Evolutionary conservation across 2,797 vertebrate species (phyloP).

Genomic region (Halcyon chelicuti): DNA sequence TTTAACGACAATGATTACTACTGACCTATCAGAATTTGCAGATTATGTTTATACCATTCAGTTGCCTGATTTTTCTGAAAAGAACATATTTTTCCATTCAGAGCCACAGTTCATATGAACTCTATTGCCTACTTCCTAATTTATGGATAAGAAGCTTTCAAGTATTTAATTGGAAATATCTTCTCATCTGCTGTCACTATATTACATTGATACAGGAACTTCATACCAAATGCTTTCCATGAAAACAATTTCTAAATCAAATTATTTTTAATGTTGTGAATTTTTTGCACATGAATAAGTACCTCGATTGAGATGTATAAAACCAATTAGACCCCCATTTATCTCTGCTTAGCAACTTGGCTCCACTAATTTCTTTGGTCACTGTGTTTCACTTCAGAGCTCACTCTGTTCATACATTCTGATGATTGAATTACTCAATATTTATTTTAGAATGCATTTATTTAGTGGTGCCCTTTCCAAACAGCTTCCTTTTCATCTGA

Average conservation of each 20-base stretch:
- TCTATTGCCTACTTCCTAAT: constrained; percentile 41
- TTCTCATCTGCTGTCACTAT: constrained; percentile 33
- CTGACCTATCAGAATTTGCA: not conserved
- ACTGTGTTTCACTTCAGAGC: not conserved
- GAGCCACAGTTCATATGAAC: not conserved
- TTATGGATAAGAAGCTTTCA: constrained; percentile 50
- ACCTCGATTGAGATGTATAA: constrained; percentile 65
- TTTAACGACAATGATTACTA: not conserved
- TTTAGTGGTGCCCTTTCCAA: constrained; percentile 5
- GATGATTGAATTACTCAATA: constrained; percentile 35
- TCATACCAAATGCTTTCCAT: constrained; percentile 36
- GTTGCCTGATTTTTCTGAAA: not conserved
- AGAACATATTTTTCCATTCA: not conserved
- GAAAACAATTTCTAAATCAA: constrained; percentile 73
- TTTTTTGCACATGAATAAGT: constrained; percentile 61
- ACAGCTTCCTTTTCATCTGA: not conserved
- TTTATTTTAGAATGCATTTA: constrained; percentile 30
- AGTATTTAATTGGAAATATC: constrained; percentile 69
- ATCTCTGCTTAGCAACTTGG: constrained; percentile 50
- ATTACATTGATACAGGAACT: constrained; percentile 8
- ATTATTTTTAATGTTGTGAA: constrained; percentile 67
- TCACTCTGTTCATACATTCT: not conserved
- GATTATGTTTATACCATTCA: not conserved
- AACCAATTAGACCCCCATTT: constrained; percentile 59
- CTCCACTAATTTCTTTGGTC: constrained; percentile 52